A percentile compares a stretch with the other conserved stretches of the same genome.
Conservation (phyloP, 2,113 vertebrate genomes). For the Nycticryphes semicollaris region DNA sequence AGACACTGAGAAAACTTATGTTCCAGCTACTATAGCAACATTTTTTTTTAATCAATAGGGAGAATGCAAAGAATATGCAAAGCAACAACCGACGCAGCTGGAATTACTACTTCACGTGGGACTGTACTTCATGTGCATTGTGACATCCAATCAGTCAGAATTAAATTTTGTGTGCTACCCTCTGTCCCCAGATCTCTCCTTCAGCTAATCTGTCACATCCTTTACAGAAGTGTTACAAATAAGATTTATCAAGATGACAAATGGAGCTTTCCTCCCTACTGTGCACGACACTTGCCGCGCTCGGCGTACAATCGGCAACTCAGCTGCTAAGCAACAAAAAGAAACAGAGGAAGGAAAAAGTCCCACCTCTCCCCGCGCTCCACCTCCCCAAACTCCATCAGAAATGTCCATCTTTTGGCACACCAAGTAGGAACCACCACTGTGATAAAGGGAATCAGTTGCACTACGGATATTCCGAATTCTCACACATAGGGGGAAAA, state of each 20-base stretch:
- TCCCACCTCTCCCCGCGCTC: too few species aligned
- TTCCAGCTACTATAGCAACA: background rate
- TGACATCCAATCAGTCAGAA: constrained; percentile 48
- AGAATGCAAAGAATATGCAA: background rate
- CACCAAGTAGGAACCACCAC: background rate
- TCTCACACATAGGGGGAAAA: background rate
- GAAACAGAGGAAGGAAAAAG: background rate
- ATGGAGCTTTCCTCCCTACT: background rate
- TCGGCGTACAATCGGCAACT: background rate
- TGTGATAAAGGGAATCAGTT: background rate
- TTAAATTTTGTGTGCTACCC: constrained; percentile 30
- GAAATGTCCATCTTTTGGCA: background rate
- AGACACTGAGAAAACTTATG: background rate
- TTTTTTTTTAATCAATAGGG: background rate
- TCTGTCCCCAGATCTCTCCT: constrained; percentile 48
- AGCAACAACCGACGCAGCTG: background rate
- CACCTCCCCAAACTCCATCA: background rate
- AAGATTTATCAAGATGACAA: constrained; percentile 57
- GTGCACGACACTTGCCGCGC: background rate
- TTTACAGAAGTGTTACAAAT: constrained; percentile 34
- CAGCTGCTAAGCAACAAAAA: constrained; percentile 53
- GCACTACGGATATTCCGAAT: background rate
- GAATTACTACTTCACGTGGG: background rate
- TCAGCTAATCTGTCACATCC: constrained; percentile 56
- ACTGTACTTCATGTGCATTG: constrained; percentile 28